A percentile compares a stretch with the other conserved stretches of the same genome.
Conservation (phyloP, 2,888 invertebrate genomes). For the Dasypogon diadema region DNA sequence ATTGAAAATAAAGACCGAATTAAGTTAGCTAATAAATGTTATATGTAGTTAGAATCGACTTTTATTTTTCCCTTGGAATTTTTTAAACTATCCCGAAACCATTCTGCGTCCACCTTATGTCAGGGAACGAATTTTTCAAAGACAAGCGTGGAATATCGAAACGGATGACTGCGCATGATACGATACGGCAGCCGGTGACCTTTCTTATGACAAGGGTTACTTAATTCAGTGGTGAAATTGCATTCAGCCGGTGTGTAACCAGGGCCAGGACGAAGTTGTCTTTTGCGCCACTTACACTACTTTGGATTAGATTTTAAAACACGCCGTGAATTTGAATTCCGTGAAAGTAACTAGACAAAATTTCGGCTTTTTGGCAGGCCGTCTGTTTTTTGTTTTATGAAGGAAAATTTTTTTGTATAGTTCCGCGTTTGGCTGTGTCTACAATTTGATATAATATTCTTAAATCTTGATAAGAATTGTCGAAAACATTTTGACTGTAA, state of each 20-base stretch:
- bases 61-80: background rate
- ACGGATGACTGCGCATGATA: conserved; percentile 3
- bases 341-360: background rate
- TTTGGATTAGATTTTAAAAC: background rate
- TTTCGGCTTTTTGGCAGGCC: background rate
- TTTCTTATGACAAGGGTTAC: background rate
- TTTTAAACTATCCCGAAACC: background rate
- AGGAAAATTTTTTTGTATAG: background rate
- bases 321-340: background rate
- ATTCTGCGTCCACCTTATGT: background rate
- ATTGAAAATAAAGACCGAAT: background rate
- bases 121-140: background rate
- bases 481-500: background rate
- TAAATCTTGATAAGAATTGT: background rate
- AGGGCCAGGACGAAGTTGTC: too few relatives aligned
- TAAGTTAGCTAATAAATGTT: conserved; percentile 29
- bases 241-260: background rate
- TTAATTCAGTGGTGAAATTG: background rate
- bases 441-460: background rate
- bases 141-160: conserved; percentile 15
- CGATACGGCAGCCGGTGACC: background rate
- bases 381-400: conserved; percentile 11
- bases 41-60: background rate
- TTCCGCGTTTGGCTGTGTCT: conserved; percentile 18
- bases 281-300: background rate